A percentile compares a stretch with the other conserved stretches of the same genome.
These are phyloP conservation scores for Ylistrum balloti DNA, from an alignment of 1,140 invertebrate species.

Conservation along the genomic window DNA sequence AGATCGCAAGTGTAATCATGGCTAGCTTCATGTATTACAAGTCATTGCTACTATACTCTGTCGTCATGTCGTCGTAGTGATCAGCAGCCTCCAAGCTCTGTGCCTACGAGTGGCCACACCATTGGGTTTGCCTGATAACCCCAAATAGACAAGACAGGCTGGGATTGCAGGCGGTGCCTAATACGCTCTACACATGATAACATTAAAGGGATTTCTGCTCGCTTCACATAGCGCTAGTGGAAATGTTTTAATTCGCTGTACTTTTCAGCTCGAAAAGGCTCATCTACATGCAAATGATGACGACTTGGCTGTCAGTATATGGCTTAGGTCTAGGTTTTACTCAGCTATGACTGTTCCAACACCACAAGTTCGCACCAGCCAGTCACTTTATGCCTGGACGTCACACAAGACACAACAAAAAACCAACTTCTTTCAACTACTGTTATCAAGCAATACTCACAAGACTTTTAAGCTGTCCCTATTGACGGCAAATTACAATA, in stretches of 20 bases:
- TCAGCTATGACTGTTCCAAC: background rate
- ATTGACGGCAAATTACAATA: no score
- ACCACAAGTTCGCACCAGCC: background rate
- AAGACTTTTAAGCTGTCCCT: no score
- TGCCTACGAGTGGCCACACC: conserved; percentile 6
- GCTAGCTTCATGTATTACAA: conserved; percentile 8
- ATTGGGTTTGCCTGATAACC: conserved; percentile 31
- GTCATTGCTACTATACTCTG: background rate
- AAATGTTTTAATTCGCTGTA: conserved; percentile 40
- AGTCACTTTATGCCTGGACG: background rate
- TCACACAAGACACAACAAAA: background rate
- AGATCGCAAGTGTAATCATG: background rate
- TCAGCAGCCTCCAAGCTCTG: background rate
- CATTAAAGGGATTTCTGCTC: conserved; percentile 27
- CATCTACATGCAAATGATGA: conserved; percentile 38
- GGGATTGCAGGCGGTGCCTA: background rate
- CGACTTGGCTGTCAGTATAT: background rate
- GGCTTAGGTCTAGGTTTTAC: conserved; percentile 24
- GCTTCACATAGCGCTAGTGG: conserved; percentile 37
- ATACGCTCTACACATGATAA: conserved; percentile 22
- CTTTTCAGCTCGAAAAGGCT: conserved; percentile 37
- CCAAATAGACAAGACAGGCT: background rate
- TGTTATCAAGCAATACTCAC: no score
- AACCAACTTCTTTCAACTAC: no score
- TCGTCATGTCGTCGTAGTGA: background rate